Evolutionary conservation across 1,140 invertebrate species (phyloP), one percentile per base, ranked within the genome.

Genomic region (Halesus radiatus): DNA sequence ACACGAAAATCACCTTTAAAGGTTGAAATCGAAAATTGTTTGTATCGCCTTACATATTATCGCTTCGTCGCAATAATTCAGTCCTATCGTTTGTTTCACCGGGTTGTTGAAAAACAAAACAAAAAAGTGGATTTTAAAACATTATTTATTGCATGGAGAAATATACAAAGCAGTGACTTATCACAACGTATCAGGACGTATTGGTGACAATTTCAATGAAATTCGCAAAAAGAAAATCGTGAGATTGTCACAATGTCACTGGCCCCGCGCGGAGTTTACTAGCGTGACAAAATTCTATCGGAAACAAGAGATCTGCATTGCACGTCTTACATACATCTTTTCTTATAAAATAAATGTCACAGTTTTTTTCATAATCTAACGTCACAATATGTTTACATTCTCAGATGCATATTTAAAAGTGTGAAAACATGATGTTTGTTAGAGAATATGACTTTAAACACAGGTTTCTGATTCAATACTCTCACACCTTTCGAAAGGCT

Each of bases 221-320:
- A 79, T 81, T 81, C 80, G 76, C 76, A 81, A 81, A 81, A 81
- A 81, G 80, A 81, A 81, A 75, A 72, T 78, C 37, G 74, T 1
- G 3, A 37, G 7, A 45, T 45, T 45, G 37, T 45, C 37, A 45
- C 37, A 45, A 18, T 18, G 54, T 56, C 54, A 56, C 53, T 22
- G 20, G 16, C 7, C n/a, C n/a, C 7, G 18, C 53, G n/a, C 54
- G 37, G 37, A 45, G 5, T 56, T 56, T 20, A 56, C 4, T 56
- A 56, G 54, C n/a, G 6, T 56, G 3, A 56, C 5, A 22, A 20
- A 18, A 18, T 20, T n/a, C n/a, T 18, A 13, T 3, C 5, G n/a
- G 10, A 18, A 56, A 56, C n/a, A 56, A 56, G n/a, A 22, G n/a
- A 56, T 56, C 54, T 56, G 37, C 37, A 13, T 45, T 45, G 8